Evolutionary conservation across 2,797 vertebrate genomes (phyloP), one percentile per base, ranked within the genome.

Genomic region (Poeciliopsis infans): DNA sequence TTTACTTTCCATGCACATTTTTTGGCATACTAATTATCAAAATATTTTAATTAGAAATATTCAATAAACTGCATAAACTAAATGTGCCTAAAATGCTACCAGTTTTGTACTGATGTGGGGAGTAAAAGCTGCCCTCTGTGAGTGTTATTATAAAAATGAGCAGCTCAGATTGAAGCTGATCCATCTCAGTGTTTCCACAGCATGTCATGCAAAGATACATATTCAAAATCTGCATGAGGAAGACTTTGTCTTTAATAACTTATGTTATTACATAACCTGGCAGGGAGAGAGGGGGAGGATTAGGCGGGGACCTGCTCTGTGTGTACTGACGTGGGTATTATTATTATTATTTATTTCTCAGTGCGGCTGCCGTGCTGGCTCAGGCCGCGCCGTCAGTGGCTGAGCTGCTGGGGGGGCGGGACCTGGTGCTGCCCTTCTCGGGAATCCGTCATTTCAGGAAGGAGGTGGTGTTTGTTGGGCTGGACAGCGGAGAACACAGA

Each of bases 381-480:
- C 95, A 96, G 89, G 94, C 95, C 85, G 93, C 96, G 92, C 85
- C 87, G 0, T 91, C 91, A 84, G 81, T 99, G 89, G 96, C 94
- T 72, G 91, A 97, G 83, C 92, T 98, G 80, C 95, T 99, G 76
- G 92, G 93, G 87, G 96, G 97, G 94, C 94, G 87, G 91, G 92
- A 83, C 1, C 89, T 99, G 90, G 86, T 94, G 89, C 93, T 99
- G 86, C 96, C 96, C 83, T 98, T 99, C 95, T 93, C 93, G 77
- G 97, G 97, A 75, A 93, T 97, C 66, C 94, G 94, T 91, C 96
- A 97, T 86, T 99, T 99, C 88, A 94, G 83, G 92, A 96, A 96
- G 94, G 96, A 98, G 95, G 96, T 99, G 95, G 97, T 94, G 88
- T 99, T 98, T 93, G 96, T 97, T 80, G 96, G 95, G 81, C 87